Percentiles rank a stretch among this genome's conserved stretches.
Conservation (phyloP, 2,797 vertebrate genomes). For the Choloepus didactylus region DNA sequence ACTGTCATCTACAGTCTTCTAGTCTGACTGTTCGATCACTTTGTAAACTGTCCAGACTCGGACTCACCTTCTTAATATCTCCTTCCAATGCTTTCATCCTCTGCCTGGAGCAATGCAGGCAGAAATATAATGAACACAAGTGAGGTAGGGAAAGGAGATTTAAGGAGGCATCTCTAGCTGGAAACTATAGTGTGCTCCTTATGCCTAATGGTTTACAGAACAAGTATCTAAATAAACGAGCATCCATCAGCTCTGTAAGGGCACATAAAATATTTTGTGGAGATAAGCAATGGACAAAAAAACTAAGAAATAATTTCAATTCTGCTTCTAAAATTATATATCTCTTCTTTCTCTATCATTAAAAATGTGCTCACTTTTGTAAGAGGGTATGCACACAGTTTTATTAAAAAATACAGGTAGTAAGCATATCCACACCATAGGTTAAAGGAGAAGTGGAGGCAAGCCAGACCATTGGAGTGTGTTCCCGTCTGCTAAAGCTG, state of each 20-base stretch:
- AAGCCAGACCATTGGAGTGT: background rate
- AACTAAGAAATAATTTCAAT: slow-evolving; percentile 20
- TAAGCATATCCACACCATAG: background rate
- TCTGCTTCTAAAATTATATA: background rate
- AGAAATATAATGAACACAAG: background rate
- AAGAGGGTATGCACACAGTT: background rate
- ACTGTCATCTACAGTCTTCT: background rate
- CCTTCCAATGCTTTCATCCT: background rate
- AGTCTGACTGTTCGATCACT: background rate
- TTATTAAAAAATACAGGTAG: background rate
- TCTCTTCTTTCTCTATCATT: background rate
- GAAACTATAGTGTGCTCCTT: background rate
- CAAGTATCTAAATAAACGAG: background rate
- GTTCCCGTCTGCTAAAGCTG: too few species aligned
- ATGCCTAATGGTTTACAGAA: background rate
- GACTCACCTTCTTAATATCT: background rate
- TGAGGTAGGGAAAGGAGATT: background rate
- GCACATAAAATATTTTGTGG: background rate
- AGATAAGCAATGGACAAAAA: background rate
- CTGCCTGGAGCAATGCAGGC: background rate
- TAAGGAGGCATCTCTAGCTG: background rate
- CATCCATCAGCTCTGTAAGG: background rate
- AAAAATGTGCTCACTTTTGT: background rate
- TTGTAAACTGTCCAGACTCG: background rate
- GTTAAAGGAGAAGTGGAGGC: background rate